Conservation (phyloP, 2,113 vertebrate species). For the Naja naja region DNA sequence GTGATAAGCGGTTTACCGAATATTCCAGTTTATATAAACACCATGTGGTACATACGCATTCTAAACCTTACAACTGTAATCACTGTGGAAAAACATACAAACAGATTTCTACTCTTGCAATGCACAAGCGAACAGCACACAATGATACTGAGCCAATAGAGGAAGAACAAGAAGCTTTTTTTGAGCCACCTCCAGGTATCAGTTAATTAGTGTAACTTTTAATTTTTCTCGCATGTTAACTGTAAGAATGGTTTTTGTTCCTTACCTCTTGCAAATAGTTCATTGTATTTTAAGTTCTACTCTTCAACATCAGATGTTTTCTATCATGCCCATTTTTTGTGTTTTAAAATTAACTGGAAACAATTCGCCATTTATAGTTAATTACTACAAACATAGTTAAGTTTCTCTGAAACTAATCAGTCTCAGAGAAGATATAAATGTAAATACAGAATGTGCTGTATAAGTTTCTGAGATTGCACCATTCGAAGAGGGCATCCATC, state of each 20-base stretch:
- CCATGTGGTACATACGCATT: conserved; percentile 97
- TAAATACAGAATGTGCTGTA: not conserved
- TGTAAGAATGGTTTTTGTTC: not conserved
- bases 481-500: not conserved
- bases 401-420: not conserved
- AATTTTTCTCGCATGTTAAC: not conserved
- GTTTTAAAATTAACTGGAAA: not conserved
- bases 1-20: conserved; percentile 98
- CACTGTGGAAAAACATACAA: conserved; percentile 99
- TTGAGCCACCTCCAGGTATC: conserved; percentile 90
- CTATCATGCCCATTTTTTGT: not conserved
- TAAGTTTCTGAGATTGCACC: not conserved
- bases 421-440: not conserved
- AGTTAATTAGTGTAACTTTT: not conserved
- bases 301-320: not conserved
- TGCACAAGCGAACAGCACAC: conserved; percentile 97
- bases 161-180: conserved; percentile 95
- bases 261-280: not conserved
- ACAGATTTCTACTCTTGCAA: conserved; percentile 96
- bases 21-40: conserved; percentile 99
- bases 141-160: conserved; percentile 97
- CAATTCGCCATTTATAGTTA: not conserved
- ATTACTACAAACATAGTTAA: not conserved
- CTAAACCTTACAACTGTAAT: conserved; percentile 98
- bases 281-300: not conserved